Evolutionary conservation across 2,797 vertebrate species (phyloP).

Genomic region (Melanotaenia boesemani): DNA sequence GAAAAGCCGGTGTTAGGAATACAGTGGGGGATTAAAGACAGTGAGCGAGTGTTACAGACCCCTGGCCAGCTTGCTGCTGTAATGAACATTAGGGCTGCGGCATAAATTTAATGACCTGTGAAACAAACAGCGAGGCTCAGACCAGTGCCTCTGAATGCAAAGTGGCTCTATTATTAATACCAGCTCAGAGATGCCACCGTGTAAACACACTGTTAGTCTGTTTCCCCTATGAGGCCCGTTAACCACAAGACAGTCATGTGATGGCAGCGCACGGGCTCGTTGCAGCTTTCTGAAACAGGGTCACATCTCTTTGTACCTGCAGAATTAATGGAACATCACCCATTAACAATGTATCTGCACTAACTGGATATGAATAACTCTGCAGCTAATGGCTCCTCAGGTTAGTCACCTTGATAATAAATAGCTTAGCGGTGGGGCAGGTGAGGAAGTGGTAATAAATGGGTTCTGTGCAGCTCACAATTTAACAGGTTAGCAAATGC

Average conservation of each 20-base stretch:
- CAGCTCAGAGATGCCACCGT: constrained; percentile 75
- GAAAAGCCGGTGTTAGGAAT: constrained; percentile 55
- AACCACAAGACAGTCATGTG: constrained; percentile 47
- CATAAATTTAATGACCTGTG: constrained; percentile 88
- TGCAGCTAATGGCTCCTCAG: constrained; percentile 53
- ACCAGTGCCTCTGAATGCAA: constrained; percentile 79
- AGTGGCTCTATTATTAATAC: constrained; percentile 84
- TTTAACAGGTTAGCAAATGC: constrained; percentile 35
- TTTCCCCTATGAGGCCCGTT: constrained; percentile 59
- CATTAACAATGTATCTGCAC: constrained; percentile 48
- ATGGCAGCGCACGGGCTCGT: constrained; percentile 30
- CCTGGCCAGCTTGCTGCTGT: constrained; percentile 78
- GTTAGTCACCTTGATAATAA: constrained; percentile 67
- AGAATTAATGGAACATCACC: constrained; percentile 67
- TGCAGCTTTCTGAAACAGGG: constrained; percentile 52
- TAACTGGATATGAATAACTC: constrained; percentile 64
- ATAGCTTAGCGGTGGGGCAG: constrained; percentile 60
- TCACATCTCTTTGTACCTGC: constrained; percentile 70
- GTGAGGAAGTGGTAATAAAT: constrained; percentile 59
- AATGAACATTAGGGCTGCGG: constrained; percentile 86
- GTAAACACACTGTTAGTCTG: constrained; percentile 74
- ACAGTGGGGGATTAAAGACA: constrained; percentile 74
- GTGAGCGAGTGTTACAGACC: constrained; percentile 77
- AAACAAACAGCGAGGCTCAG: constrained; percentile 82
- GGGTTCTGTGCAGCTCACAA: constrained; percentile 22